Conservation (phyloP, 2,113 vertebrate genomes). For the Psephotus haematonotus region DNA sequence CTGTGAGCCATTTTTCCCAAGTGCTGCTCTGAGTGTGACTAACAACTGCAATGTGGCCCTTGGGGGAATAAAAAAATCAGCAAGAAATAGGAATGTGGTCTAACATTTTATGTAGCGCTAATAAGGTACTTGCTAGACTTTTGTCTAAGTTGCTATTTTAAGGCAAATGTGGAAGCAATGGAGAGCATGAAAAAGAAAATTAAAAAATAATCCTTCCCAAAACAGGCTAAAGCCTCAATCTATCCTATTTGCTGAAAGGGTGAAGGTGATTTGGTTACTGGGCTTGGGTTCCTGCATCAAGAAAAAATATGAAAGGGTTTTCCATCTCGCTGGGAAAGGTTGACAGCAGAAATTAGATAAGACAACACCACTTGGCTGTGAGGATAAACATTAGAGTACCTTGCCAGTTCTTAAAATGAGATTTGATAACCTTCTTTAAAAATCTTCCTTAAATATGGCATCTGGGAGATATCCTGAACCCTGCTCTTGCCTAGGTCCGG, state of each 20-base stretch:
- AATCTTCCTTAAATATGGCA: neutral
- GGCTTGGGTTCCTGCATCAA: neutral
- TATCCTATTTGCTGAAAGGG: neutral
- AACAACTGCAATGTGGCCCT: neutral
- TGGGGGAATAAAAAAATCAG: neutral
- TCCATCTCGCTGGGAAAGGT: neutral
- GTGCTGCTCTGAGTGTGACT: neutral
- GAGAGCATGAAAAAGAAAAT: neutral
- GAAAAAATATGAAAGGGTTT: neutral
- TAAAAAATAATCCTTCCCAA: neutral
- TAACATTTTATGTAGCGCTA: neutral
- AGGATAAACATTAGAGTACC: neutral
- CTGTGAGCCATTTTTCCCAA: neutral
- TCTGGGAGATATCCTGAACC: neutral
- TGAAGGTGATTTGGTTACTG: neutral
- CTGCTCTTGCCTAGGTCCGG: rapidly evolving
- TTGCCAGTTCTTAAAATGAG: neutral
- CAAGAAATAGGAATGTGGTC: neutral
- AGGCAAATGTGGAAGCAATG: neutral
- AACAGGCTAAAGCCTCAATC: neutral
- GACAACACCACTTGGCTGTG: neutral
- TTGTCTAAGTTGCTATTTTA: neutral
- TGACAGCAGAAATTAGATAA: neutral
- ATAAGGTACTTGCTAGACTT: neutral
- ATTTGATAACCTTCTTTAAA: neutral